Evolutionary conservation across 2,113 vertebrate genomes (phyloP), one percentile per base, ranked within the genome.

Genomic region (Pteropus alecto): DNA sequence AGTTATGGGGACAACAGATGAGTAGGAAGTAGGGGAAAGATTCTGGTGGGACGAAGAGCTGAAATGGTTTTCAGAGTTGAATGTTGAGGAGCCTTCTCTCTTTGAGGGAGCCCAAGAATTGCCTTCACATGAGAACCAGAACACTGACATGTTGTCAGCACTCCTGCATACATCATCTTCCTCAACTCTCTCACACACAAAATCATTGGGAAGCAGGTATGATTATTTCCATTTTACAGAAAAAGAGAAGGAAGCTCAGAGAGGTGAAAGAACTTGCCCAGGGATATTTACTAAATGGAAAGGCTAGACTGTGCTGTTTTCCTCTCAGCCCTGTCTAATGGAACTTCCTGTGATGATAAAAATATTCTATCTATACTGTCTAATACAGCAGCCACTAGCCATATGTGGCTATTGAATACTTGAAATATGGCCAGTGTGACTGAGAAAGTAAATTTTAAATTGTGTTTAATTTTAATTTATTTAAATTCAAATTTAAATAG

Each of bases 401-500:
- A 43, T 51, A 35, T 41, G 58, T 51, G 38, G 15, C 79, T 65
- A 22, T 9, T 48, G 48, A 71, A 60, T 28, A 56, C 61, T 77
- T 86, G 22, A 54, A 74, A 79, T 60, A 28, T 86, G 58, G 28
- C 65, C 61, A 91, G 58, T 54, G 46, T 65, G 41, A 35, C 71
- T 51, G n/a, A 95, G 22, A 43, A 88, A 71, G 86, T 68, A 67
- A 74, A 58, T 81, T 58, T 82, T 85, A 85, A 86, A 86, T 86
- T 63, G n/a, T 58, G 51, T 58, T 33, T 63, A 54, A 76, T 94
- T 95, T 92, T 38, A 73, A 87, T 89, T 95, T 33, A 82, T 76
- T 86, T 63, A 35, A 43, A 7, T 21, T 86, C 76, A 86, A 33
- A 90, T 86, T 85, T 68, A 74, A 9, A 90, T 77, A 48, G 51